Base-by-base conservation (phyloP, 1,140 invertebrate genomes). In the Diorhabda elongata region DNA sequence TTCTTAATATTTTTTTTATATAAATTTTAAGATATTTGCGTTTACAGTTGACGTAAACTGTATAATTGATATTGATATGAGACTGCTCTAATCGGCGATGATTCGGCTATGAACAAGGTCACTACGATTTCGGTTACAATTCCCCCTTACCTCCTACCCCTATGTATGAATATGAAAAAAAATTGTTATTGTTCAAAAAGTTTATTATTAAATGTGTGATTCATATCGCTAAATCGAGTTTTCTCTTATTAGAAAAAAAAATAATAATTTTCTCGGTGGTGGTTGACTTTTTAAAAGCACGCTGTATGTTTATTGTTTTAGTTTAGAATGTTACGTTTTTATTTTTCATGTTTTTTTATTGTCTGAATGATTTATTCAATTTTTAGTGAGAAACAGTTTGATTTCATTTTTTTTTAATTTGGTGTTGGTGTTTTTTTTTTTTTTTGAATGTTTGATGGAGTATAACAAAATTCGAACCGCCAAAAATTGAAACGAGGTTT, bases 41-140 rank as follows among this genome's bases (percentile, higher is more conserved):
- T 69, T 26, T 74, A 72, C 73, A 74, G 73, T 74, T 57, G n/a
- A 26, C 26, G 26, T 52, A 52, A 60, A 72, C 73, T 74, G 73
- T 74, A 74, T 64, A 67, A 56, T 65, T 66, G 57, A 52, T 52
- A 52, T 52, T 52, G 11, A 60, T 58, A 66, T 67, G 43, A 52
- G 66, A 60, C 59, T 61, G 58, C 45, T 71, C 61, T 52, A 26
- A 52, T 52, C 59, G 64, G 67, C 61, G 57, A 66, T 59, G 66
- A 9, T 69, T 71, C 67, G 70, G 70, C 67, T 58, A 68, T 62
- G 61, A 57, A 62, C 43, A 42, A 58, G 60, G 67, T 61, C 60
- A 47, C 61, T 68, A 65, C 62, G 70, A 71, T 71, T 71, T 71
- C 64, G 66, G 64, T 64, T 69, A 71, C 1, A 26, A 26, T 26